Percentiles rank a stretch among this genome's conserved stretches.
phyloP scores from a whole-genome alignment of 2,888 invertebrate genomes.

The Parnassius glacialis region DNA sequence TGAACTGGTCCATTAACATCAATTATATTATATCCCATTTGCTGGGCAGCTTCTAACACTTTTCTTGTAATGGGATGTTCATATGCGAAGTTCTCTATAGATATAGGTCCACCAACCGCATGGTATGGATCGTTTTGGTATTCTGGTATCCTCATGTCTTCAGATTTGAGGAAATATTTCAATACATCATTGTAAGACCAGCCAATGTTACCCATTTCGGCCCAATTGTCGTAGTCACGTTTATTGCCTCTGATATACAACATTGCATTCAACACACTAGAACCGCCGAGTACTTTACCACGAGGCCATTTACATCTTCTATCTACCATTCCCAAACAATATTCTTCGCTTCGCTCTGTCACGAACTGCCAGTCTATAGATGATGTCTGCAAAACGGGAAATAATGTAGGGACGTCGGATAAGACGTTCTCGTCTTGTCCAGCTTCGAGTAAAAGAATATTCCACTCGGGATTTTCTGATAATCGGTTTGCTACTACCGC shows the following conservation, averaged over 20 bases:
- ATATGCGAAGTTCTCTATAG: constrained; percentile 86
- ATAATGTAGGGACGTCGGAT: constrained; percentile 86
- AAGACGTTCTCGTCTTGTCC: constrained; percentile 87
- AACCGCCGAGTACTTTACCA: constrained; percentile 90
- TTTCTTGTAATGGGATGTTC: constrained; percentile 85
- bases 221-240: constrained; percentile 93
- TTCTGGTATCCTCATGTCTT: constrained; percentile 86
- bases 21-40: constrained; percentile 84
- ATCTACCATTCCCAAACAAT: constrained; percentile 85
- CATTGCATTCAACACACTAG: constrained; percentile 94
- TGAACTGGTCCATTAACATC: constrained; percentile 91
- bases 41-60: constrained; percentile 85
- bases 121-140: constrained; percentile 83
- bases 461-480: constrained; percentile 87
- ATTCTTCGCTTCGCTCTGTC: constrained; percentile 85
- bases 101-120: constrained; percentile 85
- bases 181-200: constrained; percentile 90
- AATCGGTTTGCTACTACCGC: constrained; percentile 89
- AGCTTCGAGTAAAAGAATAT: constrained; percentile 88
- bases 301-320: constrained; percentile 87
- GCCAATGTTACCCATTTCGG: constrained; percentile 84
- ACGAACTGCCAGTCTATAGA: constrained; percentile 91
- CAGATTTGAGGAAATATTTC: constrained; percentile 89
- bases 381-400: constrained; percentile 86
- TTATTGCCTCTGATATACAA: constrained; percentile 92